Evolutionary conservation across 30 jellyfish, hydroid and myxozoan species (phyloP), one percentile per base, ranked within the genome.

Genomic region (Cassiopea xamachana): DNA sequence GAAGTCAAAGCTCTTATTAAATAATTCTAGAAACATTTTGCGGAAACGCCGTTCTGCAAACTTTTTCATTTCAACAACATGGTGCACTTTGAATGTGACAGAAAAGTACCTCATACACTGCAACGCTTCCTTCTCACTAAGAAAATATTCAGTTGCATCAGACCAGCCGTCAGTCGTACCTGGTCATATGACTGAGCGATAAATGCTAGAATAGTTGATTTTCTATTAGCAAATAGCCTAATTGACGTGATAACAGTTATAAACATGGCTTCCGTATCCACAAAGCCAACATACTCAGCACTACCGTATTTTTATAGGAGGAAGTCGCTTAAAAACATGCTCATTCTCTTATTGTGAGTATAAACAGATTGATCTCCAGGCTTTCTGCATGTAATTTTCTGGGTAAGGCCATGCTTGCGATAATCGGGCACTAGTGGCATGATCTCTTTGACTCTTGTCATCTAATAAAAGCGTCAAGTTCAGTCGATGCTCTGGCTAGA

Each of bases 281-380:
- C 95, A 67, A 50, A 88, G 13, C 94, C 95, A 74, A 88, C 86
- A 61, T 50, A 88, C 48, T 83, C 91, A 17, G 89, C 89, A 44
- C 39, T 46, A 15, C 60, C 80, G 59, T 46, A 93, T 12, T 50
- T 19, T 88, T 92, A 62, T 55, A 10, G 64, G 64, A 3, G 12
- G 64, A 55, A 55, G 12, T 55, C 7, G 12, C 64, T 55, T 55
- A 14, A 79, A 55, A 16, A 88, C 94, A 79, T 88, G n/a, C 95
- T 49, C 16, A 49, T 51, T 58, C 59, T 61, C 60, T 72, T 87
- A 47, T 45, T 15, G 50, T 18, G 17, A 7, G 62, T 77, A 44
- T 60, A 50, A 55, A 77, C 51, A 1, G 48, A 48, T 7, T 49
- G 58, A 72, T 64, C 76, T 2, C 73, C 85, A 2, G 95, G 89